Evolutionary conservation across 2,888 invertebrate species (phyloP).

Genomic region (Chaetogeoica ovagalla): DNA sequence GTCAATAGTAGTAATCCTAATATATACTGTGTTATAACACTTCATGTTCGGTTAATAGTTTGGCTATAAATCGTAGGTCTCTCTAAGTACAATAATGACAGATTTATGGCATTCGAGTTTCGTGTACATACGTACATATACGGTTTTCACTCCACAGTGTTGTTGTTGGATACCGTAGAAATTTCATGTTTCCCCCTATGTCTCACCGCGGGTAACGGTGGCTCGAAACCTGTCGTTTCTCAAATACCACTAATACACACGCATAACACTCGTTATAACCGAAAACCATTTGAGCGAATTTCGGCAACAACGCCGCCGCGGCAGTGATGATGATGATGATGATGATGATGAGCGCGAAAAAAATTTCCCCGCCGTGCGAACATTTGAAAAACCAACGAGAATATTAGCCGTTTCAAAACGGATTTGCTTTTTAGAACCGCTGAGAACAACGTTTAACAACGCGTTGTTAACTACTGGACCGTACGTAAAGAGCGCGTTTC

Average conservation of each 20-base stretch:
- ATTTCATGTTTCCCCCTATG: neutral
- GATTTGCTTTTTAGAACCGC: neutral
- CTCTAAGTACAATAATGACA: conserved; percentile 35
- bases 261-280: neutral
- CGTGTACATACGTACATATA: conserved; percentile 32
- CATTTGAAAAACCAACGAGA: no score
- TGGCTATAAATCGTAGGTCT: conserved; percentile 36
- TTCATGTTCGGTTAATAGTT: conserved; percentile 37
- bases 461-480: neutral
- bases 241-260: neutral
- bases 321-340: no score
- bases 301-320: neutral
- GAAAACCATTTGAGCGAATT: neutral
- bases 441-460: neutral
- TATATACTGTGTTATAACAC: conserved; percentile 6
- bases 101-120: conserved; percentile 45
- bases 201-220: neutral
- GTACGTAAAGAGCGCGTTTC: neutral
- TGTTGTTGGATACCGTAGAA: conserved; percentile 9
- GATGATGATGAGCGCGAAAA: no score
- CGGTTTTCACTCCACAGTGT: neutral
- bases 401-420: neutral
- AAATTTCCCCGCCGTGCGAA: no score
- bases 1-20: conserved; percentile 20
- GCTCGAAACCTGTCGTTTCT: neutral